phyloP scores from a whole-genome alignment of 92 coral and sea anemone genomes.

The Nematostella vectensis region DNA sequence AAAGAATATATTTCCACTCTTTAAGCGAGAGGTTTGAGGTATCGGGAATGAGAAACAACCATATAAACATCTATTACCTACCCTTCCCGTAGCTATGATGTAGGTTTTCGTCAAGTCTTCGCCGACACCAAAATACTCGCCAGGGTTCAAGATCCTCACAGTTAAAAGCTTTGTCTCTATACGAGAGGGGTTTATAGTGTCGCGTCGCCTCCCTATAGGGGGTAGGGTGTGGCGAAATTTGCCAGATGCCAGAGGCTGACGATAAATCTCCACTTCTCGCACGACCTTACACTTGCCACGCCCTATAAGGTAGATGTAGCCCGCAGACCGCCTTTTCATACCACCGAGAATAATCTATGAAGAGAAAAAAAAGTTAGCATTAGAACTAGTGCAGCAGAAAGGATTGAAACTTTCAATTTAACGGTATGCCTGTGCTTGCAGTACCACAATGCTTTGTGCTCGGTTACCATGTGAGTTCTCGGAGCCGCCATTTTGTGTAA shows the following conservation, averaged over 20 bases:
- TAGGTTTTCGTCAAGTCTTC: slow-evolving; percentile 66
- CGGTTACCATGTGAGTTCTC: too few relatives aligned
- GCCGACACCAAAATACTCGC: slow-evolving; percentile 87
- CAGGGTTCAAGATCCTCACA: slow-evolving; percentile 42
- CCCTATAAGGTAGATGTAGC: slow-evolving; percentile 57
- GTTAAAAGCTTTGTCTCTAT: slow-evolving; percentile 41
- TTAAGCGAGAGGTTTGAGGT: too few relatives aligned
- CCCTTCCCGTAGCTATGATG: slow-evolving; percentile 76
- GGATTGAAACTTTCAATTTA: too few relatives aligned
- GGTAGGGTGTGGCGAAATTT: slow-evolving; percentile 60
- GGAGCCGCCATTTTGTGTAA: too few relatives aligned
- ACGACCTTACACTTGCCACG: slow-evolving; percentile 80
- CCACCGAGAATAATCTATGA: slow-evolving; percentile 59
- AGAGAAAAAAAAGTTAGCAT: not conserved
- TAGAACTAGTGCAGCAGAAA: too few relatives aligned
- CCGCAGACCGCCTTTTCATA: slow-evolving; percentile 32
- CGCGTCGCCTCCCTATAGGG: slow-evolving; percentile 19
- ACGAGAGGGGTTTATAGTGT: slow-evolving; percentile 11
- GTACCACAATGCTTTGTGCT: too few relatives aligned
- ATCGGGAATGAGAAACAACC: too few relatives aligned
- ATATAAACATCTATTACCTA: too few relatives aligned
- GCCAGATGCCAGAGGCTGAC: slow-evolving; percentile 39
- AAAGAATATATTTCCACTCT: too few relatives aligned
- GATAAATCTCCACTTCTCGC: slow-evolving; percentile 57
- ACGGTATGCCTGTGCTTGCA: too few relatives aligned